phyloP scores from a whole-genome alignment of 2,888 invertebrate genomes.

The Argyresthia albistria region DNA sequence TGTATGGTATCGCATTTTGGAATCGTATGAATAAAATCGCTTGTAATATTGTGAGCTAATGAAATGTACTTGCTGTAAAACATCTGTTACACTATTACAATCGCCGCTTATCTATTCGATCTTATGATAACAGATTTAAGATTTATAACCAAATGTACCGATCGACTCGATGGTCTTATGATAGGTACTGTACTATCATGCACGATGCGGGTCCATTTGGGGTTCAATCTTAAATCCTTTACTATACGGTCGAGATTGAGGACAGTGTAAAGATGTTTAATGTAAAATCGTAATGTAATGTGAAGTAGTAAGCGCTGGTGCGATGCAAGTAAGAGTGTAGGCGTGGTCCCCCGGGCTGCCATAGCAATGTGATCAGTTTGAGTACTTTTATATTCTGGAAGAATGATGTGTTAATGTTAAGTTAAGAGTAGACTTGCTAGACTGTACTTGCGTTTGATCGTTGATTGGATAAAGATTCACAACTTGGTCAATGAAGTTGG shows the following conservation, averaged over 20 bases:
- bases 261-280: background rate
- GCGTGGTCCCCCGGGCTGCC: slow-evolving; percentile 67
- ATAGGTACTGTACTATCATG: no score
- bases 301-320: slow-evolving; percentile 38
- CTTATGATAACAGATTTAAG: no score
- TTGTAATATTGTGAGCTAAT: background rate
- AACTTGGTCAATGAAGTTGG: background rate
- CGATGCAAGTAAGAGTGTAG: slow-evolving; percentile 53
- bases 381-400: slow-evolving; percentile 70
- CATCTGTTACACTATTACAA: no score
- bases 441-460: slow-evolving; percentile 43
- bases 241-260: no score
- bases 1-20: background rate
- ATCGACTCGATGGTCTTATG: no score
- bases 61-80: no score
- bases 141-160: no score
- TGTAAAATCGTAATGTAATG: slow-evolving; percentile 14
- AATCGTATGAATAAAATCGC: background rate
- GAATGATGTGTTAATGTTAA: slow-evolving; percentile 55
- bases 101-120: no score
- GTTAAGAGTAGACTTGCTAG: slow-evolving; percentile 69
- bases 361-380: slow-evolving; percentile 70
- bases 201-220: no score
- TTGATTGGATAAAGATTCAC: slow-evolving; percentile 54
- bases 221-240: no score